Conservation (phyloP, 1,140 invertebrate species). For the Atopsyche davidsoni region DNA sequence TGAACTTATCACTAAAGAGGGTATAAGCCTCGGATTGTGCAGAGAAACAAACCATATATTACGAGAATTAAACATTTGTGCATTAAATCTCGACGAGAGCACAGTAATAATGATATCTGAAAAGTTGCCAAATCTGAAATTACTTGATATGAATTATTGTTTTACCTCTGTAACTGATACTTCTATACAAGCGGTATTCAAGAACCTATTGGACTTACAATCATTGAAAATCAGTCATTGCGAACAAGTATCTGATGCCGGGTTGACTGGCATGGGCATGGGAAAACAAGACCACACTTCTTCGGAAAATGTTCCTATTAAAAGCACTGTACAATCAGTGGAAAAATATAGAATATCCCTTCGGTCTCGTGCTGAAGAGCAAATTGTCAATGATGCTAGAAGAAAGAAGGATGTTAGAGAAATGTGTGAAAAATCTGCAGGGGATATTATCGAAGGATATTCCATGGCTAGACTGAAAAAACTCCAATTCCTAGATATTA, state of each 20-base stretch:
- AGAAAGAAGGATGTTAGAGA: slow-evolving; percentile 56
- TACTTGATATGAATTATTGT: slow-evolving; percentile 61
- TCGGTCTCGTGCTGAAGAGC: slow-evolving; percentile 58
- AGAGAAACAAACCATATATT: slow-evolving; percentile 40
- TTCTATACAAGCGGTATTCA: slow-evolving; percentile 57
- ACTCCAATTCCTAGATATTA: slow-evolving; percentile 55
- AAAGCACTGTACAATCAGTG: slow-evolving; percentile 1
- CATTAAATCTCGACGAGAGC: slow-evolving; percentile 55
- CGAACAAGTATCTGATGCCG: slow-evolving; percentile 60
- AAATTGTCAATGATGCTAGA: slow-evolving; percentile 58
- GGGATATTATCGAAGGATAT: slow-evolving; percentile 46
- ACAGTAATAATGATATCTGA: slow-evolving; percentile 52
- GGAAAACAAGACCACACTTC: slow-evolving; percentile 29
- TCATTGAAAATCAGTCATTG: slow-evolving; percentile 59
- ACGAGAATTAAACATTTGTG: slow-evolving; percentile 54
- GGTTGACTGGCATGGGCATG: slow-evolving; percentile 57
- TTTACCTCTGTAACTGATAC: slow-evolving; percentile 60
- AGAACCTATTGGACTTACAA: slow-evolving; percentile 53
- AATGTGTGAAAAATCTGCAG: slow-evolving; percentile 50
- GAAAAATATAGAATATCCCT: slow-evolving; percentile 48
- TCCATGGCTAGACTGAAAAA: slow-evolving; percentile 53
- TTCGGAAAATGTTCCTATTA: slow-evolving; percentile 5
- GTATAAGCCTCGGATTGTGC: slow-evolving; percentile 54
- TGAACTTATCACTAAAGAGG: slow-evolving; percentile 55
- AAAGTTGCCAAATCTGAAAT: slow-evolving; percentile 50